Percentiles rank a stretch among this genome's conserved stretches.
phyloP scores from a whole-genome alignment of 2,113 vertebrate species.

The Ornithorhynchus anatinus region DNA sequence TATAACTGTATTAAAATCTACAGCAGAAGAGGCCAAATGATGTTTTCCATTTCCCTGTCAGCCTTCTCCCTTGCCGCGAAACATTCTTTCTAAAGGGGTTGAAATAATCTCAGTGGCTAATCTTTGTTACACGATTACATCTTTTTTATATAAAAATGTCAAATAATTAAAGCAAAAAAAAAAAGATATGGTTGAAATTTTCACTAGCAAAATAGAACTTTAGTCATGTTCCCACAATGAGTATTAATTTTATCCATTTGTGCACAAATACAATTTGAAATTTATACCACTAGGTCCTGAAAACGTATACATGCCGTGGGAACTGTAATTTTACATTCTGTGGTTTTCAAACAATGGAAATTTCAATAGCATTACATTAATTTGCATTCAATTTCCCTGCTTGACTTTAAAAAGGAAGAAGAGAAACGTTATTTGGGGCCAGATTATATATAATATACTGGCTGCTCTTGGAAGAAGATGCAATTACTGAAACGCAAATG shows the following conservation, averaged over 20 bases:
- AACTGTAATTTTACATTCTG: not conserved
- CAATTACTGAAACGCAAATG: not conserved
- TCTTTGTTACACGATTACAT: too few species aligned
- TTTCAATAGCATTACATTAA: not conserved
- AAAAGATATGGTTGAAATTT: too few species aligned
- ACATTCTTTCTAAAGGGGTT: too few species aligned
- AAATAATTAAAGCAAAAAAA: too few species aligned
- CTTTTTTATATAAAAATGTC: too few species aligned
- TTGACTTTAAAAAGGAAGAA: conserved; percentile 2
- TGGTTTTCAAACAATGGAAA: not conserved
- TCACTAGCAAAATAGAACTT: too few species aligned
- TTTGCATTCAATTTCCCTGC: not conserved
- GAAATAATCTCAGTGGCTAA: too few species aligned
- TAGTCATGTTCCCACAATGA: too few species aligned
- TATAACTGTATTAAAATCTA: too few species aligned
- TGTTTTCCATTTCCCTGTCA: too few species aligned
- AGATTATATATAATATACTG: not conserved
- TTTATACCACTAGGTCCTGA: not conserved
- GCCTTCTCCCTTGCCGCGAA: too few species aligned
- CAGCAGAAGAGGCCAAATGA: too few species aligned
- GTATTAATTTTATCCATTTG: not conserved
- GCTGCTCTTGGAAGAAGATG: not conserved
- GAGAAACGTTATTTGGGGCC: not conserved
- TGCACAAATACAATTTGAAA: not conserved
- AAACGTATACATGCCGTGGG: not conserved